Evolutionary conservation across 2,113 vertebrate species (phyloP).

Genomic region (Cryptoleucopteryx plumbea): DNA sequence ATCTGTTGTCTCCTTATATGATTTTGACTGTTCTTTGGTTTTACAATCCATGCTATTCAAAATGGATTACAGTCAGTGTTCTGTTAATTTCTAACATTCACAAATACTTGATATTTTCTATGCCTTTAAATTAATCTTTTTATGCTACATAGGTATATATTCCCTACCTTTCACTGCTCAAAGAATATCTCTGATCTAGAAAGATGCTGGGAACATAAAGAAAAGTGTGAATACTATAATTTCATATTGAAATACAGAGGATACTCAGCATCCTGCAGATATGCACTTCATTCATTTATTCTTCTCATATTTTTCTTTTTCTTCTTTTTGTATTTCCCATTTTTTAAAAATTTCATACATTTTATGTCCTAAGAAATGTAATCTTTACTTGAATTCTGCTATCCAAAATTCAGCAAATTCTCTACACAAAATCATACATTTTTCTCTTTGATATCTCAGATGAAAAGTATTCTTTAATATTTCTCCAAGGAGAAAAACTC

Average conservation of each 20-base stretch:
- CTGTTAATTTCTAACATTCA: not conserved
- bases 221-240: not conserved
- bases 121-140: not conserved
- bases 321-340: not conserved
- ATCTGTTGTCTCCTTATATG: not conserved
- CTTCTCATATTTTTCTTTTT: not conserved
- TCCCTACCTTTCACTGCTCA: not conserved
- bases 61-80: not conserved
- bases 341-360: not conserved
- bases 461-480: not conserved
- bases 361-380: not conserved
- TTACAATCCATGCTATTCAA: rapidly evolving
- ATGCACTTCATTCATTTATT: not conserved
- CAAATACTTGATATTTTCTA: not conserved
- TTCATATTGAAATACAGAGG: not conserved
- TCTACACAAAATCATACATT: not conserved
- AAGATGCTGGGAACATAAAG: not conserved
- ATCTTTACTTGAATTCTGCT: not conserved
- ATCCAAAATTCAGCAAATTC: not conserved
- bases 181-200: not conserved
- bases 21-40: not conserved
- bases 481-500: not conserved
- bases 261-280: not conserved
- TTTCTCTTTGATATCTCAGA: not conserved
- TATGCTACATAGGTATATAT: not conserved